phyloP scores from a whole-genome alignment of 2,113 vertebrate genomes.

The Craseonycteris thonglongyai region DNA sequence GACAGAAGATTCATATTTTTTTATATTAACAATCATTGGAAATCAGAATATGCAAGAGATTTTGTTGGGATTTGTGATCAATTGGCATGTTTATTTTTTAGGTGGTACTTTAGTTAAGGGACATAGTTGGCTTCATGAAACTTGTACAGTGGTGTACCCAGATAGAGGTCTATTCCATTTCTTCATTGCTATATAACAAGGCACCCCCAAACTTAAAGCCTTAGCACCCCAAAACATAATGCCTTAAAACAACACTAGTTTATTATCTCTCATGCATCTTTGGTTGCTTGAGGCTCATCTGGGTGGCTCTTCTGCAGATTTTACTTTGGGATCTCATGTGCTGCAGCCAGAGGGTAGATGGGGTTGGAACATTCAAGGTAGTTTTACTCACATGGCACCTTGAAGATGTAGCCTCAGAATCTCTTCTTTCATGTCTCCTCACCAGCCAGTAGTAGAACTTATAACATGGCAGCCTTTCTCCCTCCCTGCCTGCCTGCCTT shows the following conservation, averaged over 20 bases:
- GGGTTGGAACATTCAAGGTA: not conserved
- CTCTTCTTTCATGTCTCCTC: not conserved
- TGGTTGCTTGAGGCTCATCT: not conserved
- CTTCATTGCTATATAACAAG: not conserved
- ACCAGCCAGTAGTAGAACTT: not conserved
- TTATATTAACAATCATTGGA: not conserved
- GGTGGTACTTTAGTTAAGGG: not conserved
- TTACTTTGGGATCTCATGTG: not conserved
- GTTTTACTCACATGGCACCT: not conserved
- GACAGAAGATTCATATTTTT: not conserved
- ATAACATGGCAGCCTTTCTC: not conserved
- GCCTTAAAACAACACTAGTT: not conserved
- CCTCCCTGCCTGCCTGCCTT: too few species aligned
- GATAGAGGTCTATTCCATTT: not conserved
- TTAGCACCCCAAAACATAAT: not conserved
- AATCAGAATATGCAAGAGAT: not conserved
- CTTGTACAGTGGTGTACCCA: not conserved
- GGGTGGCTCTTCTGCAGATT: not conserved
- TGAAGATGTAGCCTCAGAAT: not conserved
- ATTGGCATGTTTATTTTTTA: not conserved
- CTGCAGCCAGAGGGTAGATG: not conserved
- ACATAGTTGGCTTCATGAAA: not conserved
- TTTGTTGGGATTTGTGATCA: not conserved
- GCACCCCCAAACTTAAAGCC: not conserved
- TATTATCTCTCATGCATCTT: not conserved